Evolutionary conservation across 2,797 vertebrate genomes (phyloP).

Genomic region (Pseudochirops cupreus): DNA sequence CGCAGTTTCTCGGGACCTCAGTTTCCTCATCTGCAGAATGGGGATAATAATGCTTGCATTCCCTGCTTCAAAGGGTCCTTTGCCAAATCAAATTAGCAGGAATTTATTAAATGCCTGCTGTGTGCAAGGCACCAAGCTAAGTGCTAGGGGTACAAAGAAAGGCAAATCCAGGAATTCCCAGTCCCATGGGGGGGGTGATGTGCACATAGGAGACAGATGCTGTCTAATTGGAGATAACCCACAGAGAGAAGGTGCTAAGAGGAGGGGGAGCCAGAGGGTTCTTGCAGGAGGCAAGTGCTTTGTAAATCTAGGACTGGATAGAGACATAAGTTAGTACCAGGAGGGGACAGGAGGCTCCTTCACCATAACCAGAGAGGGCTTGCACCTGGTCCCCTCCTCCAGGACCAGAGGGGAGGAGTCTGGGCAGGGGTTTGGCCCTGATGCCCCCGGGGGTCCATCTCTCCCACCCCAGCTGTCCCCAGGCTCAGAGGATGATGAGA

Average conservation of each 20-base stretch:
- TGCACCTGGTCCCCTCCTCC: neutral
- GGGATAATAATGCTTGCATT: neutral
- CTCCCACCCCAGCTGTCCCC: slow-evolving; percentile 91
- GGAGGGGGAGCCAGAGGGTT: neutral
- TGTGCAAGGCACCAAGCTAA: neutral
- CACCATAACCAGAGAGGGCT: neutral
- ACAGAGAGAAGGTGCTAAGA: accelerated
- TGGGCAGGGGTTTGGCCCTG: neutral
- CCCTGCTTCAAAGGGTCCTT: neutral
- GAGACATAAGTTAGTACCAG: neutral
- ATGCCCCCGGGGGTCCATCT: neutral
- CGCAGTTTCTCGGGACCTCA: neutral
- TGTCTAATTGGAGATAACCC: accelerated
- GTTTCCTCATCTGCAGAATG: neutral
- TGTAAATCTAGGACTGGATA: neutral
- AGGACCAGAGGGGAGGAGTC: neutral
- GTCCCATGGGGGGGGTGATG: neutral
- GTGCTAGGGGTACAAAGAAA: too few species aligned
- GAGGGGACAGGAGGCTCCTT: neutral
- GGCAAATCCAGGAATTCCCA: neutral
- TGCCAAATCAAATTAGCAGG: neutral
- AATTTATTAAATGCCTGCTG: neutral
- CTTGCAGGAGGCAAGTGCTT: neutral
- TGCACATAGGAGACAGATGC: neutral
- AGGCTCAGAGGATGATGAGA: slow-evolving; percentile 95